These are phyloP conservation scores for Daktulosphaira vitifoliae DNA, from an alignment of 1,140 invertebrate genomes.

Conservation along the genomic window DNA sequence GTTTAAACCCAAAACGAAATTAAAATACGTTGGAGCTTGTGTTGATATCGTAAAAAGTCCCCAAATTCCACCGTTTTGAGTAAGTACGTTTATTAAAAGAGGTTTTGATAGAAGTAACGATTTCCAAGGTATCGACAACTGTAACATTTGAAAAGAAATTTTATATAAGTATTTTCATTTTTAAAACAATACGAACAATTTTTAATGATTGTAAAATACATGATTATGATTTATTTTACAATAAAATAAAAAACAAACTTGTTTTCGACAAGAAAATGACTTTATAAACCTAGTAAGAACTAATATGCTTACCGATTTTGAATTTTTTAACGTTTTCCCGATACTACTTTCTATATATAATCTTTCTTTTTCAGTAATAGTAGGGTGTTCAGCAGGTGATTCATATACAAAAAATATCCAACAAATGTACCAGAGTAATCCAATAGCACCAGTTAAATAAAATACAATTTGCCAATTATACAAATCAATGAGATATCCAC, in stretches of 20 bases:
- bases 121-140: conserved; percentile 59
- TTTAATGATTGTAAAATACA: too few species aligned
- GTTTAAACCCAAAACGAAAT: conserved; percentile 58
- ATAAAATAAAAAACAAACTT: too few species aligned
- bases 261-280: too few species aligned
- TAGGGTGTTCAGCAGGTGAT: conserved; percentile 65
- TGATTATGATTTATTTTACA: too few species aligned
- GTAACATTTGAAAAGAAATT: conserved; percentile 32
- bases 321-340: background rate
- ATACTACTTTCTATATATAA: conserved; percentile 7
- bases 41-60: conserved; percentile 76
- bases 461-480: conserved; percentile 69
- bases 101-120: conserved; percentile 60
- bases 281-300: too few species aligned
- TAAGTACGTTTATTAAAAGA: conserved; percentile 65
- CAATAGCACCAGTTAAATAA: conserved; percentile 56
- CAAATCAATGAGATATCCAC: conserved; percentile 54
- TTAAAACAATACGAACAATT: too few species aligned
- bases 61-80: conserved; percentile 75
- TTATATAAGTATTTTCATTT: background rate
- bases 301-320: conserved; percentile 24
- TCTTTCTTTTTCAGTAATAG: conserved; percentile 62
- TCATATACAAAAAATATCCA: conserved; percentile 67
- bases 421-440: conserved; percentile 65
- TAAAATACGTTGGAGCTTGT: conserved; percentile 76